Evolutionary conservation across 2,113 vertebrate species (phyloP), one percentile per base, ranked within the genome.

Genomic region (Channa maculata): DNA sequence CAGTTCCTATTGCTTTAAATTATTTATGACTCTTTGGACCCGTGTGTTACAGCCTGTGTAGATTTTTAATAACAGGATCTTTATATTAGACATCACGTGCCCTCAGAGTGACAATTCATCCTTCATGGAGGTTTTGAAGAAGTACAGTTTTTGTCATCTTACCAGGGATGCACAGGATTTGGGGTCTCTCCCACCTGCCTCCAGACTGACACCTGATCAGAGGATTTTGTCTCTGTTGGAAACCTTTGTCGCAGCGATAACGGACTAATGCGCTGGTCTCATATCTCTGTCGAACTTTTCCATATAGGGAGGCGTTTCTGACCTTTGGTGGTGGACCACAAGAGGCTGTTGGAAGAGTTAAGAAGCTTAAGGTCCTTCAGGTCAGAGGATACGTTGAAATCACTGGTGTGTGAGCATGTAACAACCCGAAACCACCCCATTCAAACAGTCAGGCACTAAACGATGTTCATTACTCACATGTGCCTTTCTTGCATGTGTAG

Each of bases 401-500:
- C 13, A 33, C 6, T 14, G 34, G 71, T 48, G 55, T 50, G 5
- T 66, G 36, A 33, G 15, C 39, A 11, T 59, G n/a, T 51, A 43
- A 48, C 48, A 34, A 8, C 53, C 38, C 3, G 10, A 54, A 12
- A 14, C 8, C 50, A 24, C 74, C 74, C 68, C 41, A 65, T 0
- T 24, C 24, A 24, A 24, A 24, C 24, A 24, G 24, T 24, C 24
- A 24, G 24, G 24, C 24, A 24, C 24, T 24, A 24, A 24, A 24
- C 24, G 24, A 24, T 24, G 24, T 24, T 24, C 57, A 3, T 34
- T 58, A 89, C 92, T 80, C 69, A 93, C 92, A 82, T 48, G 92
- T 95, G 59, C 96, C 95, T 93, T 96, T 98, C 84, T 98, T 99
- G 94, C 98, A 99, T 84, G 97, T 97, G 91, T 97, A 99, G 70